These are phyloP conservation scores for Limnephilus marmoratus DNA, from an alignment of 2,888 invertebrate species.

Conservation along the genomic window DNA sequence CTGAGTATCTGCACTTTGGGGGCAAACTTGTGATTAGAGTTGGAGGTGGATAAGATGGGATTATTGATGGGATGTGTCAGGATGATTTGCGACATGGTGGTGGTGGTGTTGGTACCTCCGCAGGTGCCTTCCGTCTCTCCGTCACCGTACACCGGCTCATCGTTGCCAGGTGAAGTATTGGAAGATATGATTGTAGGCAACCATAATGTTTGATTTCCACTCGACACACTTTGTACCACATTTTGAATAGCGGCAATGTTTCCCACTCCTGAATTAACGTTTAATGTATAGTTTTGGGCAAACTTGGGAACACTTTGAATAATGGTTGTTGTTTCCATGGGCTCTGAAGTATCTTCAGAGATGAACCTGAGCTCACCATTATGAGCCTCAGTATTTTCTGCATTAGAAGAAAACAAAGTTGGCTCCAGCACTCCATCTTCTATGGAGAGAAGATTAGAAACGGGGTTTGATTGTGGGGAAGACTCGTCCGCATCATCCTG, in stretches of 20 bases:
- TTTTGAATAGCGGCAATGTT: conserved; percentile 76
- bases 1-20: conserved; percentile 77
- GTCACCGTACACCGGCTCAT: conserved; percentile 28
- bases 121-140: conserved; percentile 66
- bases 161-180: conserved; percentile 31
- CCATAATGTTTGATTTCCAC: conserved; percentile 74
- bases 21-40: conserved; percentile 63
- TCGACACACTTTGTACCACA: conserved; percentile 74
- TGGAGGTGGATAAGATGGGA: conserved; percentile 40
- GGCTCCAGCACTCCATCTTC: conserved; percentile 40
- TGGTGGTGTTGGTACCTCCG: conserved; percentile 69
- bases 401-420: conserved; percentile 19
- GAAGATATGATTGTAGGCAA: conserved; percentile 73
- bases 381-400: conserved; percentile 1
- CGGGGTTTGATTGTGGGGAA: conserved; percentile 31
- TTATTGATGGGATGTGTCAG: conserved; percentile 67
- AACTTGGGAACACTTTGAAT: conserved; percentile 76
- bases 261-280: conserved; percentile 74
- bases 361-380: conserved; percentile 35
- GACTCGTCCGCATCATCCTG: conserved; percentile 16
- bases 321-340: conserved; percentile 70
- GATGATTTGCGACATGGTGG: conserved; percentile 75
- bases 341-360: conserved; percentile 28
- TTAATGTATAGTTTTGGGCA: conserved; percentile 76
- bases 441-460: conserved; percentile 39